phyloP scores from a whole-genome alignment of 1,140 invertebrate genomes.

The Drosophila setifemur region DNA sequence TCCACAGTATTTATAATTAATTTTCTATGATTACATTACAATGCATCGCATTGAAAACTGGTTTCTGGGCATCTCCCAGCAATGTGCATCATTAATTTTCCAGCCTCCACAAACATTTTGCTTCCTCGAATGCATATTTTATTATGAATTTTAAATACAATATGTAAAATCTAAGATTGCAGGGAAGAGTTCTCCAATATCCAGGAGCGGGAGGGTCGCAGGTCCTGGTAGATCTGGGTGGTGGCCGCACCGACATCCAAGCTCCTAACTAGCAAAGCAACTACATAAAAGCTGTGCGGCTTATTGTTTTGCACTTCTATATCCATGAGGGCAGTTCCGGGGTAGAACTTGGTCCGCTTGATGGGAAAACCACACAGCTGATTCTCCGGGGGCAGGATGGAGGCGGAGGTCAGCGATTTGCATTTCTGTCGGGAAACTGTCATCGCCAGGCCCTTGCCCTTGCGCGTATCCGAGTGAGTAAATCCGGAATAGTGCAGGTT shows the following conservation, averaged over 20 bases:
- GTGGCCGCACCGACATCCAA: not conserved
- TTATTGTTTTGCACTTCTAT: constrained; percentile 35
- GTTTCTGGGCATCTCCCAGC: constrained; percentile 32
- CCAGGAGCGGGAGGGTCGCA: constrained; percentile 41
- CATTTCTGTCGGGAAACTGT: constrained; percentile 37
- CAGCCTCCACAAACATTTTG: constrained; percentile 6
- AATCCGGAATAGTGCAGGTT: constrained; percentile 56
- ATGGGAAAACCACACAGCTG: constrained; percentile 52
- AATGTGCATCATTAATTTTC: constrained; percentile 18
- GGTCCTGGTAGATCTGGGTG: constrained; percentile 49
- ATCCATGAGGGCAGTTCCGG: constrained; percentile 42
- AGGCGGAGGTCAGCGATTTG: constrained; percentile 7
- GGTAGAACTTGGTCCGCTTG: constrained; percentile 33
- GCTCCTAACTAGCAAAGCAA: constrained; percentile 23
- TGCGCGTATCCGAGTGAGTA: not conserved
- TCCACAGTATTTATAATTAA: not conserved
- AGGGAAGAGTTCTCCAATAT: constrained; percentile 19
- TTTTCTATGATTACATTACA: constrained; percentile 13
- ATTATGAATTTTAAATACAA: constrained; percentile 6
- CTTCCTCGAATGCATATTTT: constrained; percentile 10
- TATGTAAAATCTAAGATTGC: not conserved
- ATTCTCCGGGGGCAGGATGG: constrained; percentile 28
- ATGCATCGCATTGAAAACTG: constrained; percentile 22
- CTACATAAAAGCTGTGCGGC: constrained; percentile 53
- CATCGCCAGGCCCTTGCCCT: constrained; percentile 41